These are phyloP conservation scores for Cathartes aura DNA, from an alignment of 2,113 vertebrate species.

Conservation along the genomic window DNA sequence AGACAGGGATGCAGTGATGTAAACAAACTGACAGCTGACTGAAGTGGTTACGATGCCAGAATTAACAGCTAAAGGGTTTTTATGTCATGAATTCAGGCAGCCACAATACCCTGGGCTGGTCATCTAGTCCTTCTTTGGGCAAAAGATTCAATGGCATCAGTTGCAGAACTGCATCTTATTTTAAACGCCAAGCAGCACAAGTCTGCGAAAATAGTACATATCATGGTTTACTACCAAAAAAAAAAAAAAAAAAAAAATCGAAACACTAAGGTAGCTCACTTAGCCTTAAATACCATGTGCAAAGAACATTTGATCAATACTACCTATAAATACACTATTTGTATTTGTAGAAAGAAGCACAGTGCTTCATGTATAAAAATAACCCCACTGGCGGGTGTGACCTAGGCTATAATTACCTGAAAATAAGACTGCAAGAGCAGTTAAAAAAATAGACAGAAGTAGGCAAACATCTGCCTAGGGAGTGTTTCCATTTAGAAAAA, in stretches of 20 bases:
- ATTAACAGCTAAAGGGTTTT: conserved; percentile 15
- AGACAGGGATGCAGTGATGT: not conserved
- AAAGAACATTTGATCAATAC: conserved; percentile 65
- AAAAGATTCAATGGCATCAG: not conserved
- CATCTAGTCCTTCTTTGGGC: not conserved
- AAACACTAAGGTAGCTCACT: conserved; percentile 65
- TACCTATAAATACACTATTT: conserved; percentile 72
- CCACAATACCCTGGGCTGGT: not conserved
- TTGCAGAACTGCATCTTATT: not conserved
- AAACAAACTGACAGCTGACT: not conserved
- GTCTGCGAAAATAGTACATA: conserved; percentile 51
- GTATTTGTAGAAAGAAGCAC: conserved; percentile 67
- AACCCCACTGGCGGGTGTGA: conserved; percentile 62
- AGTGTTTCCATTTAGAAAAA: conserved; percentile 61
- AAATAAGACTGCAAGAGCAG: conserved; percentile 55
- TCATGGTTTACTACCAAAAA: conserved; percentile 24
- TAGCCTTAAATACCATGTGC: conserved; percentile 70
- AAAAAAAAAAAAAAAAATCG: not conserved
- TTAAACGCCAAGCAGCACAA: not conserved
- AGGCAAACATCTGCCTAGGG: conserved; percentile 47
- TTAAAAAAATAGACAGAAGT: conserved; percentile 43
- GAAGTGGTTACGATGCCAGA: not conserved
- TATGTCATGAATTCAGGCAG: conserved; percentile 5
- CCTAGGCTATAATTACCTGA: conserved; percentile 68
- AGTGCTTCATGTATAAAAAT: conserved; percentile 63